Conservation (phyloP, 2,113 vertebrate species). For the Carassius carassius region DNA sequence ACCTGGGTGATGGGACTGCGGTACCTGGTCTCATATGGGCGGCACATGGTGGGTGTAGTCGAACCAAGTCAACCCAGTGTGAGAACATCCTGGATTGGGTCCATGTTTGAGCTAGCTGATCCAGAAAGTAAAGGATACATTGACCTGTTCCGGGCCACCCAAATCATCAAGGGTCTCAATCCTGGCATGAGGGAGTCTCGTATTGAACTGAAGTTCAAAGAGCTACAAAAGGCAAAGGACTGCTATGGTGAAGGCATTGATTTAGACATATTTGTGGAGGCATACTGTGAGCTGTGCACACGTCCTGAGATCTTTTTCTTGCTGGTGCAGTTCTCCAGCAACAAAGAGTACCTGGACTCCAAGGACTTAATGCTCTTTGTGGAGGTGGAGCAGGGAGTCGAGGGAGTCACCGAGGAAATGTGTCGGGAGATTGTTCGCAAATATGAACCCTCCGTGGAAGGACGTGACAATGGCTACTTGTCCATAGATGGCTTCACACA, state of each 20-base stretch:
- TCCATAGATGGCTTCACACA: conserved; percentile 90
- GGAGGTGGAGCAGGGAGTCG: conserved; percentile 91
- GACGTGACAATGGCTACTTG: conserved; percentile 83
- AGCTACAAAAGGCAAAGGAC: conserved; percentile 86
- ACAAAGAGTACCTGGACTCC: conserved; percentile 89
- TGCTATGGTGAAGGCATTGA: conserved; percentile 78
- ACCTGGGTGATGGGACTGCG: conserved; percentile 93
- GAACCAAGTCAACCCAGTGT: conserved; percentile 82
- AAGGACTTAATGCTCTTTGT: conserved; percentile 90
- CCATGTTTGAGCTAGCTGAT: conserved; percentile 84
- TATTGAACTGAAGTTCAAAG: conserved; percentile 91
- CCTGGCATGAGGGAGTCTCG: conserved; percentile 88
- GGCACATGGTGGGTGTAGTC: conserved; percentile 78
- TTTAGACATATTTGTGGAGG: conserved; percentile 84
- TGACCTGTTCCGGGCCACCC: conserved; percentile 82
- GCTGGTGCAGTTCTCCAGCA: conserved; percentile 91
- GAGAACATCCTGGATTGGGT: conserved; percentile 87
- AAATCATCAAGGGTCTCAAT: conserved; percentile 88
- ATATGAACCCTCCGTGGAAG: conserved; percentile 87
- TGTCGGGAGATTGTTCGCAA: conserved; percentile 84
- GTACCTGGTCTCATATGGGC: conserved; percentile 88
- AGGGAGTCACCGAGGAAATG: conserved; percentile 85
- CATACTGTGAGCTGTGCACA: conserved; percentile 89
- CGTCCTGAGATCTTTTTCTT: conserved; percentile 90
- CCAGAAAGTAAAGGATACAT: conserved; percentile 81